These are phyloP conservation scores for Lepetodrilus schrolli DNA, from an alignment of 2,888 invertebrate species.

Conservation along the genomic window DNA sequence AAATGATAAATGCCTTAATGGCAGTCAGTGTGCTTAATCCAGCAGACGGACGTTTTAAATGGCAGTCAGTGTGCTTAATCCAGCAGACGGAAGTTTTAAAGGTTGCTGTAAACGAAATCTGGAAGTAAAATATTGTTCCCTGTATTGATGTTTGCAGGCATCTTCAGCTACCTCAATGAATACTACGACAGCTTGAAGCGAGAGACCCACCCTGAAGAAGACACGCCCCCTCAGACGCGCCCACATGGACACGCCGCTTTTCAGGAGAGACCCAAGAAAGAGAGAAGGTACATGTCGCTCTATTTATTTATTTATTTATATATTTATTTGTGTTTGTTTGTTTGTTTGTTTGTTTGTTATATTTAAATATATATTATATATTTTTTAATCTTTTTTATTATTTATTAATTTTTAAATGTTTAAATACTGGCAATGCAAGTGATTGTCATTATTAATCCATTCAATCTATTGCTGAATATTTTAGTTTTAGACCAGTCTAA, in stretches of 20 bases:
- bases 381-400: too few relatives aligned
- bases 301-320: too few relatives aligned
- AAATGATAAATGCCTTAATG: too few relatives aligned
- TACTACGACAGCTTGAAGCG: conserved; percentile 62
- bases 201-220: conserved; percentile 44
- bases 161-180: conserved; percentile 67
- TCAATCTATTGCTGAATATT: neutral
- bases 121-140: neutral
- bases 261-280: conserved; percentile 37
- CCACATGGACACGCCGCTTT: neutral
- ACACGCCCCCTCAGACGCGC: neutral
- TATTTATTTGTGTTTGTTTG: too few relatives aligned
- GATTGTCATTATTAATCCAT: too few relatives aligned
- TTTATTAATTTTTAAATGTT: too few relatives aligned
- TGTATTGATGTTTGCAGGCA: conserved; percentile 47
- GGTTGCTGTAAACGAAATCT: neutral
- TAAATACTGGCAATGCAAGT: too few relatives aligned
- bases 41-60: too few relatives aligned
- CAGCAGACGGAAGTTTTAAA: neutral
- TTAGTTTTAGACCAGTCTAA: neutral
- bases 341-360: too few relatives aligned
- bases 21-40: too few relatives aligned
- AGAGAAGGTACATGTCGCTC: conserved; percentile 38
- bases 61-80: neutral
- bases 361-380: too few relatives aligned